Base-by-base conservation (phyloP, 1,140 invertebrate species). In the Cyrtorhinus lividipennis region DNA sequence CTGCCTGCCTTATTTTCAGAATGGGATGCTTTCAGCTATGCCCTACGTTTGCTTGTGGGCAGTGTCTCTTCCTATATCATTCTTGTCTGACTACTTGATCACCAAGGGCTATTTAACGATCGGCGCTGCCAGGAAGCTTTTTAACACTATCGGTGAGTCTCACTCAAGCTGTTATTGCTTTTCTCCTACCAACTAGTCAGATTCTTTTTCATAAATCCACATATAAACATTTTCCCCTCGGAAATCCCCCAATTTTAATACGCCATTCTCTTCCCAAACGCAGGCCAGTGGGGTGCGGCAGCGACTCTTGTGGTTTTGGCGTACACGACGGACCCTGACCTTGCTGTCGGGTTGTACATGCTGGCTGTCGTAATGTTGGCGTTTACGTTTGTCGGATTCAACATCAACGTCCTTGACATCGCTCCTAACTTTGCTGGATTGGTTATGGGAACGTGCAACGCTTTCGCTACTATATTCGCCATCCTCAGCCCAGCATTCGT, bases 41-140 rank as follows among this genome's bases (percentile, higher is more conserved):
- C 92, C 92, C 0, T 95, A 93, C 69, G 69, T 86, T 1, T 78
- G 76, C 0, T 83, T 85, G 73, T 87, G 83, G 78, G 62, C 87
- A 0, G 69, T 86, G 56, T 82, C 83, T 48, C 81, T 88, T 45
- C 75, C 82, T 1, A 75, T 83, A 8, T 81, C 85, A 13, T 80
- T 77, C 66, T 48, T 81, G 0, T 77, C 83, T 0, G 86, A 88
- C 69, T 77, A 72, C 18, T 70, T 84, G 0, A 45, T 63, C 22
- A 38, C 26, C 30, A 63, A 59, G 38, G 30, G 46, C 3, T 24
- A 59, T 12, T 26, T 45, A 10, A 38, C 56, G 24, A 57, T 59
- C n/a, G 30, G 26, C 20, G 1, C 24, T 3, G 56, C 62, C 1
- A 30, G 62, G 38, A 63, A 63, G 38, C 8, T 58, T 18, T 63